A percentile compares a stretch with the other conserved stretches of the same genome.
phyloP scores from a whole-genome alignment of 1,140 invertebrate species.

The Sminthurinus signatus region DNA sequence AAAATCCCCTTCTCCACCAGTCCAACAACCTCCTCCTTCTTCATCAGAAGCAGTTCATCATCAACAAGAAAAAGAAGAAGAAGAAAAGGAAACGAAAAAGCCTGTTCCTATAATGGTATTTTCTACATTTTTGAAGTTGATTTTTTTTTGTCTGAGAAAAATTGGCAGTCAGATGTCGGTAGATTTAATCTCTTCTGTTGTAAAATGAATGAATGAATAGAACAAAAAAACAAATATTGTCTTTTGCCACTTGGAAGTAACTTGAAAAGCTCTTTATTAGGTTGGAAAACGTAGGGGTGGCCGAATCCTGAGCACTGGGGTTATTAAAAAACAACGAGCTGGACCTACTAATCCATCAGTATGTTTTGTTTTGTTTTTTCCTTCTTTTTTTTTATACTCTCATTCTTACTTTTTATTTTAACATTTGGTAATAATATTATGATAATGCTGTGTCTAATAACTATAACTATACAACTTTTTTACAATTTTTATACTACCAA shows the following conservation, averaged over 20 bases:
- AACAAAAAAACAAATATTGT: not conserved
- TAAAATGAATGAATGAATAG: not conserved
- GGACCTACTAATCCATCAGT: constrained; percentile 42
- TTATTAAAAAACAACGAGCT: constrained; percentile 75
- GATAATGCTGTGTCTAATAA: no score
- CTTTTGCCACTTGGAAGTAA: constrained; percentile 23
- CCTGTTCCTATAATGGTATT: constrained; percentile 37
- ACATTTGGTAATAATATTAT: no score
- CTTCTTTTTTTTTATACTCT: no score
- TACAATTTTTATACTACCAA: no score
- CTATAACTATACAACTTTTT: no score
- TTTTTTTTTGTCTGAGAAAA: constrained; percentile 19
- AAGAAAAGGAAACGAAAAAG: constrained; percentile 30
- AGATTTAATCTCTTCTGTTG: not conserved
- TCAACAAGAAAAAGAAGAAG: constrained; percentile 4
- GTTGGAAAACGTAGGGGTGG: constrained; percentile 79
- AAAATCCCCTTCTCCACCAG: no score
- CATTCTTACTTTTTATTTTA: not conserved
- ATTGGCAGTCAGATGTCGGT: not conserved
- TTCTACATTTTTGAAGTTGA: no score
- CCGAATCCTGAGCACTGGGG: constrained; percentile 76
- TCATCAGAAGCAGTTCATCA: not conserved
- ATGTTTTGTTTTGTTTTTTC: not conserved
- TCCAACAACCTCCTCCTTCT: no score
- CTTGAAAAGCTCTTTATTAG: constrained; percentile 42